Evolutionary conservation across 2,888 invertebrate species (phyloP).

Genomic region (Isotomurus palustris): DNA sequence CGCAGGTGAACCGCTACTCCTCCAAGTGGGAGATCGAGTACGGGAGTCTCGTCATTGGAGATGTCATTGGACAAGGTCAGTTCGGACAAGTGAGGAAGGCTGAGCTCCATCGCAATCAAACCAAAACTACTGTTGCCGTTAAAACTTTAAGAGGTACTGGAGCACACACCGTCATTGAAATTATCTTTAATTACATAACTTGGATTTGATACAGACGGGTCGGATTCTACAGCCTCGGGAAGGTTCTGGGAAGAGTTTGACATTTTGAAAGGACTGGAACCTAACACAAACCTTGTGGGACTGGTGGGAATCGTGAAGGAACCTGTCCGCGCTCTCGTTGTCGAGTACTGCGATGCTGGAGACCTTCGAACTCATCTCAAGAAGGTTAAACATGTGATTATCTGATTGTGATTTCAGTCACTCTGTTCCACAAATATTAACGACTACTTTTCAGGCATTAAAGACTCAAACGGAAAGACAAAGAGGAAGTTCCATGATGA

Average conservation of each 20-base stretch:
- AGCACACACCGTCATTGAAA: not conserved
- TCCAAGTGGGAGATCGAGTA: constrained; percentile 42
- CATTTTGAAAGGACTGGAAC: constrained; percentile 40
- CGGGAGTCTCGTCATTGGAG: constrained; percentile 24
- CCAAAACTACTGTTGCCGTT: constrained; percentile 33
- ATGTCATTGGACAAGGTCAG: constrained; percentile 39
- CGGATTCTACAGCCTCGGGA: not conserved
- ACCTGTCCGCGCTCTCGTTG: constrained; percentile 37
- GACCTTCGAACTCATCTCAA: constrained; percentile 37
- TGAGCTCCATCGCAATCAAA: constrained; percentile 23
- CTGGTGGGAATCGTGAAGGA: constrained; percentile 35
- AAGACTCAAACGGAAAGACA: not conserved
- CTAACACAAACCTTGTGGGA: constrained; percentile 39
- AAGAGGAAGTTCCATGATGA: not conserved
- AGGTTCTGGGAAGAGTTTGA: constrained; percentile 44
- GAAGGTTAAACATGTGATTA: constrained; percentile 19
- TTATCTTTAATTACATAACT: not conserved
- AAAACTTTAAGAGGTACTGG: constrained; percentile 42
- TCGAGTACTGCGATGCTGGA: constrained; percentile 44
- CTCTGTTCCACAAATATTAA: no score
- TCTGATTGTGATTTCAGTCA: no score
- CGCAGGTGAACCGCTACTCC: constrained; percentile 12
- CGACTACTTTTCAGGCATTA: not conserved
- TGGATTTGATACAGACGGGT: not conserved
- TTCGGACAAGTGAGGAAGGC: constrained; percentile 42